Evolutionary conservation across 1,140 invertebrate genomes (phyloP).

Genomic region (Halesus radiatus): DNA sequence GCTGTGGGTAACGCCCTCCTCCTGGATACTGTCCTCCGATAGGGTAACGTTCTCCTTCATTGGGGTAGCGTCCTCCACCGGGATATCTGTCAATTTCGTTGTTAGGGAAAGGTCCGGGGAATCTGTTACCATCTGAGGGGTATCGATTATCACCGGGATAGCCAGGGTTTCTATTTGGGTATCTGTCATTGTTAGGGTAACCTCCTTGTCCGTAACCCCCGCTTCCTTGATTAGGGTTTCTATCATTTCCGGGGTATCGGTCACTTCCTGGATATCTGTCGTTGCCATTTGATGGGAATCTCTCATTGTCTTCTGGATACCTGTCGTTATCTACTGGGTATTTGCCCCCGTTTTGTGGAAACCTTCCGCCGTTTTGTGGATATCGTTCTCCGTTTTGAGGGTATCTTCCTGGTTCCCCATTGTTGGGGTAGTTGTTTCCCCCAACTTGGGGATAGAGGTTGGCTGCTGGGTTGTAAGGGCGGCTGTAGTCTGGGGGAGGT

Average conservation of each 20-base stretch:
- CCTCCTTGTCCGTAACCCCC: background rate
- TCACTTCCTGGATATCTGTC: constrained; percentile 21
- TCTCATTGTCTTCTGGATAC: constrained; percentile 12
- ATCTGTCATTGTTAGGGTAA: constrained; percentile 28
- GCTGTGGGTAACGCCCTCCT: constrained; percentile 29
- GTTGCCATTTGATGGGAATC: constrained; percentile 24
- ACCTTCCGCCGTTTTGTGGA: constrained; percentile 28
- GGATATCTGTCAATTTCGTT: background rate
- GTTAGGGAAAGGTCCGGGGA: constrained; percentile 28
- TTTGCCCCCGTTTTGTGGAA: constrained; percentile 16
- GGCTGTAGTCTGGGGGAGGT: constrained; percentile 46
- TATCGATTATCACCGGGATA: background rate
- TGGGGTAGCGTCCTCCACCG: constrained; percentile 18
- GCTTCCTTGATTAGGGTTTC: constrained; percentile 12
- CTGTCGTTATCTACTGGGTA: background rate
- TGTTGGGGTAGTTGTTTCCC: constrained; percentile 19
- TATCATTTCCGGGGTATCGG: background rate
- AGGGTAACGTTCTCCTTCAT: constrained; percentile 3
- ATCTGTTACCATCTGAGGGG: constrained; percentile 19
- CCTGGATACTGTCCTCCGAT: constrained; percentile 20
- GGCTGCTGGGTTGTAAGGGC: constrained; percentile 44
- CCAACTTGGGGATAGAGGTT: constrained; percentile 43
- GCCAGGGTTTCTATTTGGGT: background rate
- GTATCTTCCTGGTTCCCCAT: constrained; percentile 27
- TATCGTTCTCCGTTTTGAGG: constrained; percentile 33